Evolutionary conservation across 2,113 vertebrate species (phyloP).

Genomic region (Antigone vipio): DNA sequence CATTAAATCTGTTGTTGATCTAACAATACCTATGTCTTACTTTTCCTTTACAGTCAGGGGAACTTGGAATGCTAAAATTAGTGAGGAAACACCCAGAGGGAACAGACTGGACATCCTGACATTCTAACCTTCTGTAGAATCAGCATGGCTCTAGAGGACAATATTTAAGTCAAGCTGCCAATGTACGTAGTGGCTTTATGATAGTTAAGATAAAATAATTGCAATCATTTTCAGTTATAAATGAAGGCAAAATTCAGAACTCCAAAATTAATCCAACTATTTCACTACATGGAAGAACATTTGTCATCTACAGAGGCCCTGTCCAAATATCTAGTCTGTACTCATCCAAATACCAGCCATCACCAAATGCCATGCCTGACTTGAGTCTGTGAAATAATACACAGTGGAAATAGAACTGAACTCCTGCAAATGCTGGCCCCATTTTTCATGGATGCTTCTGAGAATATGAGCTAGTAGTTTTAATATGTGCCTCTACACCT

Average conservation of each 20-base stretch:
- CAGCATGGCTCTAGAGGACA: not conserved
- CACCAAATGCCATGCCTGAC: not conserved
- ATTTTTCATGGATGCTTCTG: not conserved
- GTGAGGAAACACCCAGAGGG: not conserved
- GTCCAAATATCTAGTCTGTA: not conserved
- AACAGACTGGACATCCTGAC: not conserved
- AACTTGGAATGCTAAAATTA: not conserved
- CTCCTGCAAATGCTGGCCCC: not conserved
- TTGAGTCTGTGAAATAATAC: not conserved
- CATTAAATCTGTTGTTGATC: not conserved
- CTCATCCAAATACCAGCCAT: not conserved
- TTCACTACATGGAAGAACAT: not conserved
- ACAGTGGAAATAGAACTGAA: not conserved
- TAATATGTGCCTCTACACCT: not conserved
- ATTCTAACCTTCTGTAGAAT: not conserved
- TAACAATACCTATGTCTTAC: fast-evolving
- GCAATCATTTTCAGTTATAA: not conserved
- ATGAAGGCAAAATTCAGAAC: not conserved
- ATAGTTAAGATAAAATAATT: not conserved
- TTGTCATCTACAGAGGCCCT: not conserved
- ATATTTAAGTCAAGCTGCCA: not conserved
- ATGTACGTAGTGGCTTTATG: fast-evolving
- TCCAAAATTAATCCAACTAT: not conserved
- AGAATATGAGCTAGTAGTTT: not conserved
- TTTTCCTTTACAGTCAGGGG: not conserved